These are phyloP conservation scores for Agrilus mali DNA, from an alignment of 2,888 invertebrate species.

Conservation along the genomic window DNA sequence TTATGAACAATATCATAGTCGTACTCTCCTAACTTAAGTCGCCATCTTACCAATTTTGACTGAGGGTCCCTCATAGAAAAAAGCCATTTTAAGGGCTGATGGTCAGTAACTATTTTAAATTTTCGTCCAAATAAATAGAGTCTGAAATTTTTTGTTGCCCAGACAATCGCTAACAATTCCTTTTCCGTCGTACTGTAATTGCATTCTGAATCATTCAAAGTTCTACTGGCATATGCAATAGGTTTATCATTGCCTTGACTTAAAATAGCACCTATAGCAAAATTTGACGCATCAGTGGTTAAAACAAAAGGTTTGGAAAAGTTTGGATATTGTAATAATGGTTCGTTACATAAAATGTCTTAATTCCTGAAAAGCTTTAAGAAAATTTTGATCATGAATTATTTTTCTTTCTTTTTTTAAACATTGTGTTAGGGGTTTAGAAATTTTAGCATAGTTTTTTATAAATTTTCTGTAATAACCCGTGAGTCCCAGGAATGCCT, in stretches of 20 bases:
- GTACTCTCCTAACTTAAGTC: slow-evolving; percentile 22
- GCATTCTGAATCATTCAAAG: slow-evolving; percentile 11
- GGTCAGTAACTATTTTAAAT: slow-evolving; percentile 29
- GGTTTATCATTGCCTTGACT: too few relatives aligned
- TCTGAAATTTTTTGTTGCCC: slow-evolving; percentile 17
- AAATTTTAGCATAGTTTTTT: slow-evolving; percentile 4
- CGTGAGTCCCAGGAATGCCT: slow-evolving; percentile 4
- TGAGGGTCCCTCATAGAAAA: slow-evolving; percentile 27
- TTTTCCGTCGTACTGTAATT: slow-evolving; percentile 17
- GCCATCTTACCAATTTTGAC: slow-evolving; percentile 24
- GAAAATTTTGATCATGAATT: too few relatives aligned
- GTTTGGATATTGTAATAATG: too few relatives aligned
- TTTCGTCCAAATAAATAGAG: slow-evolving; percentile 19
- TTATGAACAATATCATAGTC: slow-evolving; percentile 20
- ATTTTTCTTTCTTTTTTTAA: background rate
- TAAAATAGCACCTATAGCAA: too few relatives aligned
- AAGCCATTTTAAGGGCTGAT: slow-evolving; percentile 25
- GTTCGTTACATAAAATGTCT: too few relatives aligned
- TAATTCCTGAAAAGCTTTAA: too few relatives aligned
- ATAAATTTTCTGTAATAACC: too few relatives aligned
- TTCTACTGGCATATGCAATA: slow-evolving; percentile 4
- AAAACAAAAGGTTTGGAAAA: too few relatives aligned
- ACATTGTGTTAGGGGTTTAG: slow-evolving; percentile 5
- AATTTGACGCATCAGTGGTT: too few relatives aligned
- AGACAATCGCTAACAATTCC: slow-evolving; percentile 19